Base-by-base conservation (phyloP, 2,797 vertebrate species). In the Cetoscarus ocellatus region DNA sequence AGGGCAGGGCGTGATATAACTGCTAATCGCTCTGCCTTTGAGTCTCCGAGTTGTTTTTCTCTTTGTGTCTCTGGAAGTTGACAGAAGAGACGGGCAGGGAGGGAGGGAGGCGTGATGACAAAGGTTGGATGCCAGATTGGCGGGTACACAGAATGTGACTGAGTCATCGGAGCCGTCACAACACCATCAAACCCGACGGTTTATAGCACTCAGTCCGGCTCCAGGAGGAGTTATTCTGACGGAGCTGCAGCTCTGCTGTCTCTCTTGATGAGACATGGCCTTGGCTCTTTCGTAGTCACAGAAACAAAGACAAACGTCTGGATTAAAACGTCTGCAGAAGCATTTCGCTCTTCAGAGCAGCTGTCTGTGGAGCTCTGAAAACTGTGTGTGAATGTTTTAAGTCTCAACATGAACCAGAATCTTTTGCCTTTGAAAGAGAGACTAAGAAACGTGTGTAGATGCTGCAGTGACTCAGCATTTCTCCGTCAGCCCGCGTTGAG, bases 111-210 rank as follows among this genome's bases (percentile, higher is more conserved):
- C 85, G 75, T 80, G 67, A 86, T 80, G 73, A 88, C 74, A 84
- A 85, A 87, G 88, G 87, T 85, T 84, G 78, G 80, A 64, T 78
- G 85, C 83, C 90, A 90, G 87, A 88, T 92, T 91, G 86, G 78
- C 61, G 84, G 86, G 87, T 88, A 83, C 86, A 92, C 84, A 84
- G 83, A 36, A 78, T 84, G 82, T 0, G 67, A 45, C 80, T 91
- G 86, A 92, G 78, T 92, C 89, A 91, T 88, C 83, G 47, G 63
- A 81, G 78, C 79, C 6, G 67, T 74, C 63, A 73, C 61, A 38
- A 83, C 77, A 75, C 85, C 85, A 73, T 71, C 73, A 67, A 76
- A 77, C 80, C 79, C 79, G 35, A 14, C 35, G n/a, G 61, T 78
- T 78, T 69, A 73, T 53, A 53, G 55, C 79, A 62, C 63, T 80